Percentiles rank a stretch among this genome's conserved stretches.
Conservation (phyloP, 2,888 invertebrate species). For the Cephalotes varians region DNA sequence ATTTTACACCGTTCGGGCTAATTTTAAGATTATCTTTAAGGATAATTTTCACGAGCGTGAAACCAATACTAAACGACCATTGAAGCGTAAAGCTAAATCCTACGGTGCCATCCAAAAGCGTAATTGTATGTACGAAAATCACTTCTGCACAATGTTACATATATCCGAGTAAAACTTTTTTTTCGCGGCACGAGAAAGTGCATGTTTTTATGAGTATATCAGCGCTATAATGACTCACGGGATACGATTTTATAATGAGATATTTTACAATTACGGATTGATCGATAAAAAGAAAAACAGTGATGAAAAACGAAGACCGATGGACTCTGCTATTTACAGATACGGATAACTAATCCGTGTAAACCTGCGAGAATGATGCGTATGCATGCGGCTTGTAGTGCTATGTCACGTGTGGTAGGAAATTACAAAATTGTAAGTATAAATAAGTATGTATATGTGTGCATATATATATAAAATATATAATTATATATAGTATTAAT, state of each 20-base stretch:
- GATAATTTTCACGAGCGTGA: background rate
- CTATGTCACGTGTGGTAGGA: background rate
- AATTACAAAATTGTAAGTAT: constrained; percentile 25
- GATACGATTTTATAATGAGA: background rate
- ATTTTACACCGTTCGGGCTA: constrained; percentile 12
- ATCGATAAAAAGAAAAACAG: background rate
- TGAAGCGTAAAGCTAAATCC: constrained; percentile 9
- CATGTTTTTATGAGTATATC: constrained; percentile 5
- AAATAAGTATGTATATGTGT: constrained; percentile 9
- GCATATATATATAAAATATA: background rate
- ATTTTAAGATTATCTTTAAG: constrained; percentile 26
- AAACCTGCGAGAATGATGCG: background rate
- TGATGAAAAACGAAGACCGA: background rate
- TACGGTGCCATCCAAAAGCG: constrained; percentile 23
- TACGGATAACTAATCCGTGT: background rate
- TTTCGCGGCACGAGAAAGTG: background rate
- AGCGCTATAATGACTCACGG: background rate
- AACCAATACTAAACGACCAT: constrained; percentile 11
- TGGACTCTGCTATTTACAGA: constrained; percentile 11
- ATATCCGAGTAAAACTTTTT: background rate
- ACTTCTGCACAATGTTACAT: constrained; percentile 11
- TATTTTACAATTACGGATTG: constrained; percentile 1
- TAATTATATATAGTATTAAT: background rate
- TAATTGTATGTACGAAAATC: background rate
- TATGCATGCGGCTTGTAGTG: background rate